Conservation (phyloP, 2,888 invertebrate genomes). For the Cryptus viduatorius region DNA sequence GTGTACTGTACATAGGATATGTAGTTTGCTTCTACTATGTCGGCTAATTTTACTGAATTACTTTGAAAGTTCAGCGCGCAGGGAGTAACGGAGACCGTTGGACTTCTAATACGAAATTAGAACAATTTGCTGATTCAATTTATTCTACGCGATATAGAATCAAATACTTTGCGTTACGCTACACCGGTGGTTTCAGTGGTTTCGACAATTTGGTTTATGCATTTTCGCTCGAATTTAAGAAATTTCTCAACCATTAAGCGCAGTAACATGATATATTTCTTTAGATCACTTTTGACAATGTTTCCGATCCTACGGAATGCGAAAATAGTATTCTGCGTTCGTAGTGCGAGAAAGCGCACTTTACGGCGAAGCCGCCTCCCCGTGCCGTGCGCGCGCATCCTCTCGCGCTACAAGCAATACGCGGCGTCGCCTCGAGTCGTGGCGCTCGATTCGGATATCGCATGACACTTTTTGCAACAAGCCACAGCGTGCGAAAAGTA, state of each 20-base stretch:
- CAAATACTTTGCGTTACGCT: neutral
- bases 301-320: too few relatives aligned
- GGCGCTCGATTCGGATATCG: too few relatives aligned
- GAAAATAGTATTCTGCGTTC: too few relatives aligned
- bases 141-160: neutral
- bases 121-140: slow-evolving; percentile 24
- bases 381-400: too few relatives aligned
- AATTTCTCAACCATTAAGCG: neutral
- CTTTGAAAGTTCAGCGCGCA: slow-evolving; percentile 27
- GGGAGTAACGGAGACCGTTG: slow-evolving; percentile 13
- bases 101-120: slow-evolving; percentile 17
- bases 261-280: too few relatives aligned
- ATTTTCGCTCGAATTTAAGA: neutral
- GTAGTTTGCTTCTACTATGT: slow-evolving; percentile 13
- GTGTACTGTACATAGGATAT: neutral
- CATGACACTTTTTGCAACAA: too few relatives aligned
- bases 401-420: too few relatives aligned
- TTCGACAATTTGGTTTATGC: neutral
- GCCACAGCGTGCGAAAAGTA: too few relatives aligned
- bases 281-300: too few relatives aligned
- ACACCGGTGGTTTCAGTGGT: neutral
- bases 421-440: too few relatives aligned
- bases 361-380: too few relatives aligned
- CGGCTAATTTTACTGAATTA: slow-evolving; percentile 53
- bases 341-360: too few relatives aligned